Percentiles rank a stretch among this genome's conserved stretches.
These are phyloP conservation scores for Volucella bombylans DNA, from an alignment of 2,888 invertebrate genomes.

Conservation along the genomic window DNA sequence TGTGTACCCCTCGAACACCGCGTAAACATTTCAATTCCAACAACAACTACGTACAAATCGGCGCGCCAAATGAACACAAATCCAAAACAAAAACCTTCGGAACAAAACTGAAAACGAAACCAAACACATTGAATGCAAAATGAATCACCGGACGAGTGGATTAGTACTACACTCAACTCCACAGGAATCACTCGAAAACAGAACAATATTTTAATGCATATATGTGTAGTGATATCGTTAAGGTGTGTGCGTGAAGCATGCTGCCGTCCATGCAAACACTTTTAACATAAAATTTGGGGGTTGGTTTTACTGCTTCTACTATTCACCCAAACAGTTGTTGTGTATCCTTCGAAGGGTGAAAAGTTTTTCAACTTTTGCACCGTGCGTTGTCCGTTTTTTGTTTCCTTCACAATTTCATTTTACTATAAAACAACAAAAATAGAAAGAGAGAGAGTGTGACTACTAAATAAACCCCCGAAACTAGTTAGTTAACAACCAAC, in stretches of 20 bases:
- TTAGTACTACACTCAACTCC: background rate
- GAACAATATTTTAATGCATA: constrained; percentile 63
- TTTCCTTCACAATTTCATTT: constrained; percentile 75
- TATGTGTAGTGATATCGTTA: constrained; percentile 38
- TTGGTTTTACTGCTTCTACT: constrained; percentile 79
- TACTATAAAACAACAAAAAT: constrained; percentile 62
- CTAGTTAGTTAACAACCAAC: constrained; percentile 34
- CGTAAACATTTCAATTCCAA: constrained; percentile 30
- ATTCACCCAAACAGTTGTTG: constrained; percentile 82
- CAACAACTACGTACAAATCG: constrained; percentile 39
- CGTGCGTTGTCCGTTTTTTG: constrained; percentile 78
- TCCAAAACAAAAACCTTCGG: constrained; percentile 55
- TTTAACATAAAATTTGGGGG: constrained; percentile 75
- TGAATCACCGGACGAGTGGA: constrained; percentile 47
- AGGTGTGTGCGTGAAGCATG: constrained; percentile 75
- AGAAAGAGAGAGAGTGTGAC: constrained; percentile 45
- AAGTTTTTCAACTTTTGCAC: constrained; percentile 81
- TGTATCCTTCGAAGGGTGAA: constrained; percentile 83
- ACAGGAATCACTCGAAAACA: constrained; percentile 75
- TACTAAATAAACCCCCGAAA: constrained; percentile 47
- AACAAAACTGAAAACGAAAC: constrained; percentile 45
- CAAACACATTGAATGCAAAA: constrained; percentile 26
- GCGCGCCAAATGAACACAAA: constrained; percentile 53
- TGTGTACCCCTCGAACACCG: constrained; percentile 19
- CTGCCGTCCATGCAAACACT: constrained; percentile 74